Evolutionary conservation across 2,113 vertebrate genomes (phyloP).

Genomic region (Sterna hirundo): DNA sequence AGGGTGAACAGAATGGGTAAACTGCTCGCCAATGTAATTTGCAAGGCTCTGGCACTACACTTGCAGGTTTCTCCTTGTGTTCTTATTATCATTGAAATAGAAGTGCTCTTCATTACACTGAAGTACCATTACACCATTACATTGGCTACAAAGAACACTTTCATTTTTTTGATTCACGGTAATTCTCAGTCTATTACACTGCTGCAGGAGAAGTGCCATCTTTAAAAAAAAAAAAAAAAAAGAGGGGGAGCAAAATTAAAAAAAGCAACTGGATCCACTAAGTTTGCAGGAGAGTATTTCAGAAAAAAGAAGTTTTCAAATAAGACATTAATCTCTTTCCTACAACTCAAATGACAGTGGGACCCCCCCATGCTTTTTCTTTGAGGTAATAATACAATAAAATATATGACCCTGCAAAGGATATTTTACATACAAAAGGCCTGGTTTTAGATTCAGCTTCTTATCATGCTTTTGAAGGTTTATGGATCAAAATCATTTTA

Average conservation of each 20-base stretch:
- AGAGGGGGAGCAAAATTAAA: neutral
- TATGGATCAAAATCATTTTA: neutral
- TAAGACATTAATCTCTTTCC: neutral
- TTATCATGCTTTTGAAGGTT: neutral
- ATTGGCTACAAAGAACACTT: neutral
- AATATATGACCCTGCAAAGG: neutral
- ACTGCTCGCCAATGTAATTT: neutral
- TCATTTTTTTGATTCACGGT: neutral
- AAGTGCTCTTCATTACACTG: slow-evolving; percentile 34
- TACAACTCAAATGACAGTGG: neutral
- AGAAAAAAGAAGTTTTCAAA: neutral
- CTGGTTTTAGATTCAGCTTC: neutral
- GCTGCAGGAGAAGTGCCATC: neutral
- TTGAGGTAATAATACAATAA: neutral
- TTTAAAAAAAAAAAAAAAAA: neutral
- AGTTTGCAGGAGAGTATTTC: neutral
- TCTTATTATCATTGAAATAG: neutral
- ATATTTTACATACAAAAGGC: neutral
- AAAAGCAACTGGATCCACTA: neutral
- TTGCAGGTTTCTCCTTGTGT: neutral
- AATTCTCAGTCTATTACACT: neutral
- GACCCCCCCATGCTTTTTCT: neutral
- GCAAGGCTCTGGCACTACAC: neutral
- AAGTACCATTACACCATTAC: neutral
- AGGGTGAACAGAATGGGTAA: neutral